Percentiles rank a stretch among this genome's conserved stretches.
These are phyloP conservation scores for Pilophorus perplexus DNA, from an alignment of 2,888 invertebrate genomes.

Conservation along the genomic window DNA sequence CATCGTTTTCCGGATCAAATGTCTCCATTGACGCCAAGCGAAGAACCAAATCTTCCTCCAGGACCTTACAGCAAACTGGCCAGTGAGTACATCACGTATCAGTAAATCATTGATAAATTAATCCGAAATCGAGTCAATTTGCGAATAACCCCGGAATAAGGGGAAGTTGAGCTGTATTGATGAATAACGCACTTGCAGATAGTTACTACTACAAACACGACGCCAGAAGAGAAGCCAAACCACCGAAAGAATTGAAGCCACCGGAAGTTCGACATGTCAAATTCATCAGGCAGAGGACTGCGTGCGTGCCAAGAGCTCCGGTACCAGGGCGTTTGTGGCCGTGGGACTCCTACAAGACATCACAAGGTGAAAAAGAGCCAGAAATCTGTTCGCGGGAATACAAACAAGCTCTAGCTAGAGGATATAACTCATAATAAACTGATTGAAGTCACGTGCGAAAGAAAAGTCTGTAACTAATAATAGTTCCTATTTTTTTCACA, in stretches of 20 bases:
- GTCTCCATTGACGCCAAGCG: background rate
- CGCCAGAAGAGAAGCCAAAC: constrained; percentile 7
- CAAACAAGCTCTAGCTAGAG: background rate
- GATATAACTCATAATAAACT: no score
- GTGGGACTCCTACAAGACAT: constrained; percentile 15
- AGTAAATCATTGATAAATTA: no score
- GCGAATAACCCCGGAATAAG: no score
- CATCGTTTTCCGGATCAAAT: background rate
- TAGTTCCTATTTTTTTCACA: no score
- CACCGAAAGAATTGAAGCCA: background rate
- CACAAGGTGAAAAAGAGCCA: background rate
- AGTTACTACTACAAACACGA: constrained; percentile 24
- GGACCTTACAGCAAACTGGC: constrained; percentile 15
- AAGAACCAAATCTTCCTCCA: constrained; percentile 8
- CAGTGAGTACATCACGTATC: background rate
- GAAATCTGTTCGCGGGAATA: background rate
- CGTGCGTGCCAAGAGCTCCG: constrained; percentile 4
- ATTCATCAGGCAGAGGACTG: background rate
- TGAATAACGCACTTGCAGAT: constrained; percentile 1
- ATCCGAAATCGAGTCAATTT: no score
- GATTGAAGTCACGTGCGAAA: no score
- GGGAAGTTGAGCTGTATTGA: no score
- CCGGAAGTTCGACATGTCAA: background rate
- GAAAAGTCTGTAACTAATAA: no score
- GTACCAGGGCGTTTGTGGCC: background rate